These are phyloP conservation scores for Crenichthys baileyi DNA, from an alignment of 2,797 vertebrate genomes.

Conservation along the genomic window DNA sequence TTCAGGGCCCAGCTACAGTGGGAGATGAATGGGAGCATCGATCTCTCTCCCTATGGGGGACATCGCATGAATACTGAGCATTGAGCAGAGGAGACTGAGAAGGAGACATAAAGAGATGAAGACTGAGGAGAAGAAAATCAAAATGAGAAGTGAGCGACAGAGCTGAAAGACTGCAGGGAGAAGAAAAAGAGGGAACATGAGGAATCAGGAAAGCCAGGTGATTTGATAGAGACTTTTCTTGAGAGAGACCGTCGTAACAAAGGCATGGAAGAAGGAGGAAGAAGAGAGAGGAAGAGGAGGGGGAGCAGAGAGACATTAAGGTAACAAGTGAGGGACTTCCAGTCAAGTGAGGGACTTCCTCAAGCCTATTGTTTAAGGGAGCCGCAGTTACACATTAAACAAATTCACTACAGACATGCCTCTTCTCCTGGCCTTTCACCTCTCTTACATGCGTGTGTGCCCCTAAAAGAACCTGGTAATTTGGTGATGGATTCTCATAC, in stretches of 20 bases:
- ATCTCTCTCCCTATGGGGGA: constrained; percentile 53
- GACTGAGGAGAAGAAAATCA: constrained; percentile 23
- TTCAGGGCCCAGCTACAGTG: constrained; percentile 50
- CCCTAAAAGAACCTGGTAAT: not conserved
- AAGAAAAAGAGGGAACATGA: constrained; percentile 26
- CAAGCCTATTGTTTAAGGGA: constrained; percentile 22
- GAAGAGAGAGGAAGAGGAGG: not conserved
- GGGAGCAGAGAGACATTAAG: not conserved
- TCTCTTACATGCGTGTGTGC: not conserved
- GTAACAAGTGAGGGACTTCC: not conserved
- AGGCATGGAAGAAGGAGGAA: constrained; percentile 6
- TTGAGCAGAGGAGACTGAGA: constrained; percentile 23
- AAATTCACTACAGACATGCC: not conserved
- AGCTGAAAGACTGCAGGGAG: constrained; percentile 25
- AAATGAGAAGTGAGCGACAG: constrained; percentile 41
- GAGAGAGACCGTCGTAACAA: constrained; percentile 33
- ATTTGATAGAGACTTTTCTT: constrained; percentile 46
- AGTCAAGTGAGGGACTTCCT: not conserved
- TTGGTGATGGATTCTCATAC: not conserved
- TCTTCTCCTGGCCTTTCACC: not conserved
- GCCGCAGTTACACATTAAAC: not conserved
- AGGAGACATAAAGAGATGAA: constrained; percentile 12
- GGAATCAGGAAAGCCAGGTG: constrained; percentile 27
- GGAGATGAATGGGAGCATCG: constrained; percentile 63
- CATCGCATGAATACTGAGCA: constrained; percentile 61